These are phyloP conservation scores for Sardina pilchardus DNA, from an alignment of 2,113 vertebrate species.

Conservation along the genomic window DNA sequence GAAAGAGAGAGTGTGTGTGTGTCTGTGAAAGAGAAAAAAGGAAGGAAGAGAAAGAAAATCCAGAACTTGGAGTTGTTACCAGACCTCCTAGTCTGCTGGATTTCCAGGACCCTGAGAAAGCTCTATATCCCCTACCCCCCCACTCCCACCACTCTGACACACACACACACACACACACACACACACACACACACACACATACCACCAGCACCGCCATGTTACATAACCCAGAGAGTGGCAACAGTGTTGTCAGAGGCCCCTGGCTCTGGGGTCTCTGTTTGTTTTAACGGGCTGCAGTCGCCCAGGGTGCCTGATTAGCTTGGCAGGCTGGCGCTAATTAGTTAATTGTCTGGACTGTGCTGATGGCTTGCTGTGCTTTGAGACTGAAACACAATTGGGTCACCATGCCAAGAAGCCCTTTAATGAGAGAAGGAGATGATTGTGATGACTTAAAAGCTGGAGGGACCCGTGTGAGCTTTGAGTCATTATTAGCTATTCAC, in stretches of 20 bases:
- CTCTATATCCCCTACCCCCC: neutral
- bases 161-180: neutral
- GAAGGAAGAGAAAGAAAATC: neutral
- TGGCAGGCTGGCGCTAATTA: constrained; percentile 41
- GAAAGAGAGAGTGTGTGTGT: neutral
- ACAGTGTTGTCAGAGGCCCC: neutral
- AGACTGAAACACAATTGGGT: neutral
- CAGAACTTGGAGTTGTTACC: neutral
- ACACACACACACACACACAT: neutral
- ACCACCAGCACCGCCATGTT: neutral
- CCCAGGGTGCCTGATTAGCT: constrained; percentile 34
- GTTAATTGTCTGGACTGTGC: constrained; percentile 51
- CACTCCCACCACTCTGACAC: neutral
- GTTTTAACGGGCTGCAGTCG: constrained; percentile 19
- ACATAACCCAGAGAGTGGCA: neutral
- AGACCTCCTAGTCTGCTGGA: neutral
- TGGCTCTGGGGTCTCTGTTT: constrained; percentile 21
- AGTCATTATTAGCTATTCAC: neutral
- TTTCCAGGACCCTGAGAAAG: constrained; percentile 23
- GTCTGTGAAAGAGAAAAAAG: neutral
- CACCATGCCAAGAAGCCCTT: neutral
- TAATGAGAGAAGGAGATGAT: neutral
- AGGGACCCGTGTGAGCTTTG: neutral
- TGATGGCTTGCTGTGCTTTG: constrained; percentile 22
- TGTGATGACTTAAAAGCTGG: neutral